Evolutionary conservation across 2,888 invertebrate species (phyloP).

Genomic region (Cephonodes hylas): DNA sequence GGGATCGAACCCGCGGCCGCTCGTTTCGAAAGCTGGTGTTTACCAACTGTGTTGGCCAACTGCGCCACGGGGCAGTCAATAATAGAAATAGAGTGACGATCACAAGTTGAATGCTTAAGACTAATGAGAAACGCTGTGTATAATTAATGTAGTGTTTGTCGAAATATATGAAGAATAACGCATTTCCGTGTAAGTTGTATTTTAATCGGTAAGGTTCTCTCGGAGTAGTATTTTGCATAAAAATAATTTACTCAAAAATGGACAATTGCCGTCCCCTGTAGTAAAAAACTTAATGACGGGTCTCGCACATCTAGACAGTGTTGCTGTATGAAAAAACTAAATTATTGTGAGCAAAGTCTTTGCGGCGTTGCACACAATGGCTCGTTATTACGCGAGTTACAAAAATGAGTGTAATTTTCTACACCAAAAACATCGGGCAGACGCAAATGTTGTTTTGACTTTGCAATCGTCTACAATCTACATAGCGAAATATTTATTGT

Average conservation of each 20-base stretch:
- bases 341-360: constrained; percentile 23
- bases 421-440: neutral
- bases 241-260: neutral
- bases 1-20: too few relatives aligned
- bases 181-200: too few relatives aligned
- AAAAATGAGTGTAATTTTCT: constrained; percentile 41
- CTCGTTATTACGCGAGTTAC: constrained; percentile 31
- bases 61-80: too few relatives aligned
- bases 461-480: neutral
- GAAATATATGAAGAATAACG: too few relatives aligned
- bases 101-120: too few relatives aligned
- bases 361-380: constrained; percentile 30
- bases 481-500: neutral
- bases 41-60: too few relatives aligned
- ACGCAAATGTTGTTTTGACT: neutral
- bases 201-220: neutral
- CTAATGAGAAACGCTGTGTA: too few relatives aligned
- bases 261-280: neutral
- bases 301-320: neutral
- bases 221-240: neutral
- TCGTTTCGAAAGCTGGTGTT: too few relatives aligned
- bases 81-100: too few relatives aligned
- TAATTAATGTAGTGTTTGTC: too few relatives aligned
- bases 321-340: constrained; percentile 6
- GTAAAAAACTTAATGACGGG: neutral